Percentiles rank a stretch among this genome's conserved stretches.
Evolutionary conservation across 2,888 invertebrate genomes (phyloP).

Genomic region (Drosophila flavopinicola): DNA sequence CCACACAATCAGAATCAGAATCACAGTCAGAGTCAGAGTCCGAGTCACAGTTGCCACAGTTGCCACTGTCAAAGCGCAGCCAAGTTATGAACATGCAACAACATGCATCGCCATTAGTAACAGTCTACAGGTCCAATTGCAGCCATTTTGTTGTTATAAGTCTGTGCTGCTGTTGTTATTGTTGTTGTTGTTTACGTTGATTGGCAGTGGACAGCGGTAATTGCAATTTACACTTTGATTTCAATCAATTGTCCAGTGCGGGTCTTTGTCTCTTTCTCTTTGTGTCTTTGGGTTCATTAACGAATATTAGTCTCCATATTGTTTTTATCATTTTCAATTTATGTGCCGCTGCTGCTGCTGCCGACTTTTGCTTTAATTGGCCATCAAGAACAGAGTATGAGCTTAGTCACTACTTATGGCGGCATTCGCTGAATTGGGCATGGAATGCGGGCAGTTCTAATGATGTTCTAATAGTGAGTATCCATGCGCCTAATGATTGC

Average conservation of each 20-base stretch:
- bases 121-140: slow-evolving; percentile 30
- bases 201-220: slow-evolving; percentile 60
- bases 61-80: slow-evolving; percentile 38
- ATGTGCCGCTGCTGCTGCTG: slow-evolving; percentile 39
- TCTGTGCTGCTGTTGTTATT: background rate
- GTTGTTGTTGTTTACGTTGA: slow-evolving; percentile 42
- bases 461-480: slow-evolving; percentile 41
- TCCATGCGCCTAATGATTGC: slow-evolving; percentile 34
- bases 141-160: slow-evolving; percentile 66
- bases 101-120: slow-evolving; percentile 27
- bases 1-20: background rate
- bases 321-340: slow-evolving; percentile 77
- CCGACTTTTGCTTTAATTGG: slow-evolving; percentile 56
- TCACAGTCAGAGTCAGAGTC: background rate
- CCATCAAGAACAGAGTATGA: slow-evolving; percentile 37
- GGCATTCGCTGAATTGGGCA: slow-evolving; percentile 40
- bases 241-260: slow-evolving; percentile 67
- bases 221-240: slow-evolving; percentile 79
- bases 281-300: slow-evolving; percentile 61
- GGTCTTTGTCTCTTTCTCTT: slow-evolving; percentile 13
- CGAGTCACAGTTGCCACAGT: slow-evolving; percentile 32
- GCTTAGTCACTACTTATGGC: slow-evolving; percentile 18
- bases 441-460: slow-evolving; percentile 61
- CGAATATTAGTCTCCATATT: slow-evolving; percentile 71
- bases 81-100: slow-evolving; percentile 51